Conservation (phyloP, 2,113 vertebrate species). For the Phylloscopus trochiloides region DNA sequence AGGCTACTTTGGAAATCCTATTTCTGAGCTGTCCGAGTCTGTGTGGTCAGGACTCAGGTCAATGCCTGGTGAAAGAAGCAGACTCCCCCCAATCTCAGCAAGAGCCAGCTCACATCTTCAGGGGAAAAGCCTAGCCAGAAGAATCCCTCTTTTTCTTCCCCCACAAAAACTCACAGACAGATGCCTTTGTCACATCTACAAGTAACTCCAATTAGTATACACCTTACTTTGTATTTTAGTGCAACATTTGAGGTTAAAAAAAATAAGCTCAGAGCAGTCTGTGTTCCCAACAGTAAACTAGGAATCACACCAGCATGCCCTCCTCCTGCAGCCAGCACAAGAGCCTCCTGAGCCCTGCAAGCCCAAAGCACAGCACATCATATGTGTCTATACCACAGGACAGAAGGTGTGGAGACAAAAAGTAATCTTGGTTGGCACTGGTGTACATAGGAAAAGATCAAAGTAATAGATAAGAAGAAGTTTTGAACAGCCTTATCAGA, state of each 20-base stretch:
- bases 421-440: not conserved
- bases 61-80: not conserved
- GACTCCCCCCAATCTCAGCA: not conserved
- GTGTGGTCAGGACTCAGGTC: not conserved
- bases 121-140: not conserved
- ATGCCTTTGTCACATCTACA: not conserved
- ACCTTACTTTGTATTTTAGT: not conserved
- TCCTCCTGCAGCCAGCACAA: not conserved
- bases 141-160: not conserved
- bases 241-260: not conserved
- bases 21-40: not conserved
- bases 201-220: not conserved
- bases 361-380: not conserved
- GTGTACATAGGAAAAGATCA: not conserved
- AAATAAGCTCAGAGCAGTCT: not conserved
- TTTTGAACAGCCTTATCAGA: not conserved
- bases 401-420: not conserved
- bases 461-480: not conserved
- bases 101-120: not conserved
- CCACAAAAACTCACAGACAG: not conserved
- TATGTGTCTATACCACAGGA: not conserved
- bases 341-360: not conserved
- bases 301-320: not conserved
- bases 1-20: not conserved
- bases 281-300: not conserved